Evolutionary conservation across 2,888 invertebrate genomes (phyloP), one percentile per base, ranked within the genome.

Genomic region (Blastobasis lacticolella): DNA sequence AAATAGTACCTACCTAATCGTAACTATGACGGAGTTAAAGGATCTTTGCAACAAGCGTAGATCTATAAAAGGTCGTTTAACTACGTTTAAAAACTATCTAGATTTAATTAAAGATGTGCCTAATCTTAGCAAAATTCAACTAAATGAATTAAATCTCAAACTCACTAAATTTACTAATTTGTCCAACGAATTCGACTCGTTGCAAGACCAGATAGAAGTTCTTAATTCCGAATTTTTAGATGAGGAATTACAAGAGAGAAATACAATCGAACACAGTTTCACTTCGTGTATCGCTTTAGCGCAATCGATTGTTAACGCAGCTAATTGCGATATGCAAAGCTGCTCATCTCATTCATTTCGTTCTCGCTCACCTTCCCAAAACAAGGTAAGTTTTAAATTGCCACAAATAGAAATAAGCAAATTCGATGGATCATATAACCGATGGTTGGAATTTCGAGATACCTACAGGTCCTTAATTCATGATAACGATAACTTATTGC

Each of bases 391-490:
- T 6, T 10, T 41, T 0, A 48, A 41, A 36, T 36, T 48, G 9
- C 48, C 48, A 8, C n/a, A 10, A 9, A 48, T 48, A 44, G n/a
- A 59, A 23, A 47, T 63, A 36, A 55, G 59, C 6, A 56, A 47
- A 0, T 63, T 63, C 51, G 57, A 57, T 48, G 60, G 61, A 5
- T 55, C 52, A 9, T 58, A 60, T 49, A 37, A 49, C 4, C 46
- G 48, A 10, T 60, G 60, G 59, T 43, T 63, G 5, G 60, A 61
- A 42, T 63, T 54, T 44, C 47, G 51, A 36, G 61, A 64, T 45
- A 59, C 54, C 4, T 60, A 57, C 40, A 53, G 55, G 9, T 57
- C 58, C 8, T 10, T 63, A 1, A 56, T 64, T n/a, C 41, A 62
- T 50, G 38, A n/a, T 8, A 61, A 60, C 23, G 54, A 56, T 5